These are phyloP conservation scores for Lasius platythorax DNA, from an alignment of 2,888 invertebrate species.

Conservation along the genomic window DNA sequence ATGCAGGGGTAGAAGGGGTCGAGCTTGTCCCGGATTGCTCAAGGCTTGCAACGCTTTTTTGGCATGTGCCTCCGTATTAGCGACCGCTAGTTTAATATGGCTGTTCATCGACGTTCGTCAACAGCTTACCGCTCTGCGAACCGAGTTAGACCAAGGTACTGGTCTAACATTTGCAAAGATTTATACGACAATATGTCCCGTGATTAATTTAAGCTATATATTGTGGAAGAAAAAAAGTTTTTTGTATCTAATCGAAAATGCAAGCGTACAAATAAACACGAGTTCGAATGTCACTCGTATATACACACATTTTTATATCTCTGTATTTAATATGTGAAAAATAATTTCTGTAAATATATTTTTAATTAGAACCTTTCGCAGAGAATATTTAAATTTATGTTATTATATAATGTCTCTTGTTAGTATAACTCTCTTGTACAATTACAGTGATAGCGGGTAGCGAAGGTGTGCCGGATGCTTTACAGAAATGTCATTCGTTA, in stretches of 20 bases:
- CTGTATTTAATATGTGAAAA: not conserved
- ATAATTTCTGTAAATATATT: not conserved
- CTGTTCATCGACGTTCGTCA: slow-evolving; percentile 90
- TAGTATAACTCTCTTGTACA: slow-evolving; percentile 84
- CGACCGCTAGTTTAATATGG: slow-evolving; percentile 90
- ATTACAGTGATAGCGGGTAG: slow-evolving; percentile 89
- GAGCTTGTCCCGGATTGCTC: slow-evolving; percentile 87
- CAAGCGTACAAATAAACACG: not conserved
- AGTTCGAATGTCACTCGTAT: not conserved
- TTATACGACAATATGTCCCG: not conserved
- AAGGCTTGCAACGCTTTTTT: slow-evolving; percentile 89
- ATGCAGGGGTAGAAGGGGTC: slow-evolving; percentile 80
- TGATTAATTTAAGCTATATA: not conserved
- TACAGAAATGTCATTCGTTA: slow-evolving; percentile 91
- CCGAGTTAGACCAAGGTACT: slow-evolving; percentile 90
- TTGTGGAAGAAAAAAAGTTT: not conserved
- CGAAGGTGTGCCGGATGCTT: slow-evolving; percentile 90
- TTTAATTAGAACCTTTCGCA: slow-evolving; percentile 53
- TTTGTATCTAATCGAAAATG: not conserved
- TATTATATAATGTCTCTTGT: not conserved
- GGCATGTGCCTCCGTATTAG: slow-evolving; percentile 89
- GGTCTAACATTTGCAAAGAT: slow-evolving; percentile 21
- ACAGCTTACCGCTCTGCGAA: slow-evolving; percentile 89
- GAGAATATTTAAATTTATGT: not conserved
- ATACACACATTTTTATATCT: not conserved